phyloP scores from a whole-genome alignment of 1,140 invertebrate genomes.

The Drosophila equinoxialis region DNA sequence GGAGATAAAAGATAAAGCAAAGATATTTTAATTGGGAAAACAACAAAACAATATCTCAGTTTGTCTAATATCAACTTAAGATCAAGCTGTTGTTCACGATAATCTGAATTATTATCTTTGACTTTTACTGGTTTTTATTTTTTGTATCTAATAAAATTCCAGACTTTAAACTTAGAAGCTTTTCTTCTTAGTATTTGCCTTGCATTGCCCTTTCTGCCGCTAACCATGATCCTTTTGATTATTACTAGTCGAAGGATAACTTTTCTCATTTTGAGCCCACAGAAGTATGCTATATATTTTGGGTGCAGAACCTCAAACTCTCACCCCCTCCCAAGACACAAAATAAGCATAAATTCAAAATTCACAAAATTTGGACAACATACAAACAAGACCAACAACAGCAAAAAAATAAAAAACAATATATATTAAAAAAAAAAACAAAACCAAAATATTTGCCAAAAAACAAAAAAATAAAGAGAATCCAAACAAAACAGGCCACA shows the following conservation, averaged over 20 bases:
- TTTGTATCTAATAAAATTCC: too few species aligned
- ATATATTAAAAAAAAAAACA: constrained; percentile 32
- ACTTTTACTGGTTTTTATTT: too few species aligned
- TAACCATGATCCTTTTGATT: not conserved
- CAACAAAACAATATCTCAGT: too few species aligned
- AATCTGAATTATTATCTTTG: too few species aligned
- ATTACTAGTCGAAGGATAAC: constrained; percentile 26
- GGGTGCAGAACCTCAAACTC: not conserved
- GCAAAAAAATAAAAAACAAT: constrained; percentile 39
- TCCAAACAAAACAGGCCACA: constrained; percentile 45
- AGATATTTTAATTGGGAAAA: too few species aligned
- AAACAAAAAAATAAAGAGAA: constrained; percentile 23
- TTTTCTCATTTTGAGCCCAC: constrained; percentile 62
- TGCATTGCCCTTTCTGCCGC: not conserved
- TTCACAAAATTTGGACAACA: constrained; percentile 34
- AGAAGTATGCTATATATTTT: constrained; percentile 49
- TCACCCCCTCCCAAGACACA: constrained; percentile 18
- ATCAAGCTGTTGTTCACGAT: too few species aligned
- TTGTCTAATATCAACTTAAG: too few species aligned
- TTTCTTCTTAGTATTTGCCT: too few species aligned
- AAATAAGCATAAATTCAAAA: constrained; percentile 64
- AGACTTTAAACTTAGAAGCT: too few species aligned
- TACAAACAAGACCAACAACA: constrained; percentile 40
- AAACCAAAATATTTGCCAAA: constrained; percentile 9
- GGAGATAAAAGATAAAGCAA: too few species aligned